Evolutionary conservation across 2,797 vertebrate genomes (phyloP).

Genomic region (Zalophus californianus): DNA sequence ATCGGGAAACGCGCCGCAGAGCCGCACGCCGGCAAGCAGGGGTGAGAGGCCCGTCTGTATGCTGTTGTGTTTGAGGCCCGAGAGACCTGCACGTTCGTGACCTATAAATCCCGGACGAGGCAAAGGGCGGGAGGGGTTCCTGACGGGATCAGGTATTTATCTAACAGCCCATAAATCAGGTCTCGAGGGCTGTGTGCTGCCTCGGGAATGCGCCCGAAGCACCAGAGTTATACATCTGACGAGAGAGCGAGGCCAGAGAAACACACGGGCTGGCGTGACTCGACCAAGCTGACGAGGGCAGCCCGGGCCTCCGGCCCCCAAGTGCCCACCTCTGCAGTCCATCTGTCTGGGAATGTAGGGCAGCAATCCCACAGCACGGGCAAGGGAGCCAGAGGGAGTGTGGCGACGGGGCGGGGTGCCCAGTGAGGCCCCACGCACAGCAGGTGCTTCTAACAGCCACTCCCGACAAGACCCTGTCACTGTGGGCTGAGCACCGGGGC

Average conservation of each 20-base stretch:
- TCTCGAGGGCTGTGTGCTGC: not conserved
- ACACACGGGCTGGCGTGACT: fast-evolving
- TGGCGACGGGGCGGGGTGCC: not conserved
- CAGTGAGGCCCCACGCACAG: fast-evolving
- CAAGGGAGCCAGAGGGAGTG: fast-evolving
- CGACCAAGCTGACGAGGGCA: fast-evolving
- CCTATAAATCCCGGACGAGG: constrained; percentile 41
- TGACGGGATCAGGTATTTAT: constrained; percentile 52
- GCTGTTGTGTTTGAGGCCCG: not conserved
- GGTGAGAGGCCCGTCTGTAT: fast-evolving
- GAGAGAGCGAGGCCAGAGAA: not conserved
- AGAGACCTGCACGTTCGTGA: not conserved
- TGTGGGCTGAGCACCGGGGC: fast-evolving
- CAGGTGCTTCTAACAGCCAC: not conserved
- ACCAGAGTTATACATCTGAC: not conserved
- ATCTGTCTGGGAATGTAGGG: fast-evolving
- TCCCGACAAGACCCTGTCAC: not conserved
- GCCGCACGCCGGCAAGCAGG: fast-evolving
- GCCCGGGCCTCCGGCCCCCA: too few species aligned
- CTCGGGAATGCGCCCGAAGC: not conserved
- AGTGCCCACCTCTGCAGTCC: fast-evolving
- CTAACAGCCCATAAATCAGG: not conserved
- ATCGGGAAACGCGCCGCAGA: fast-evolving
- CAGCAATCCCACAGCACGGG: fast-evolving
- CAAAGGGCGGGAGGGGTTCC: constrained; percentile 17